A percentile compares a stretch with the other conserved stretches of the same genome.
Conservation (phyloP, 1,140 invertebrate genomes). For the Aphis craccivora region DNA sequence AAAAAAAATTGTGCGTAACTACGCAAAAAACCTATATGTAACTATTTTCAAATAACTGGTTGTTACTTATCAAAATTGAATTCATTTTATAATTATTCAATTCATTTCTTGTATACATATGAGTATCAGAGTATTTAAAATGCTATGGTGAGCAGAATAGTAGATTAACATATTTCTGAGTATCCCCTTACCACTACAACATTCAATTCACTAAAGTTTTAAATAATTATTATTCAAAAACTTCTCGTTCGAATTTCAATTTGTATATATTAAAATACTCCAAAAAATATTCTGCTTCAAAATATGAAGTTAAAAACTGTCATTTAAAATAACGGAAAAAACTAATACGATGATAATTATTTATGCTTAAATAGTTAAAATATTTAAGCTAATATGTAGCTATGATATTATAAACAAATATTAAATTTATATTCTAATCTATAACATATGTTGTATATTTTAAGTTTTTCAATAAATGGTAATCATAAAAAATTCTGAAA, state of each 20-base stretch:
- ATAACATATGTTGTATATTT: neutral
- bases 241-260: too few species aligned
- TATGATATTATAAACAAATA: neutral
- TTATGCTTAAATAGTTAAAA: neutral
- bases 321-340: too few species aligned
- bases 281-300: too few species aligned
- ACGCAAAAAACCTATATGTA: neutral
- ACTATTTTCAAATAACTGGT: neutral
- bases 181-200: too few species aligned
- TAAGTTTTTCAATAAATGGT: neutral
- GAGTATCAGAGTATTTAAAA: too few species aligned
- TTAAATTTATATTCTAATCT: neutral
- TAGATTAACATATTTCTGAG: too few species aligned
- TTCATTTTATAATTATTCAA: neutral
- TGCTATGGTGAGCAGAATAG: too few species aligned
- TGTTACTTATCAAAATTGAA: neutral
- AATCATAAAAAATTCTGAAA: neutral
- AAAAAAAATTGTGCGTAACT: neutral
- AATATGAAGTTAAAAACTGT: too few species aligned
- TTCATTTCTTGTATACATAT: too few species aligned
- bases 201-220: too few species aligned
- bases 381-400: neutral
- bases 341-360: neutral
- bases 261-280: too few species aligned
- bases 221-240: too few species aligned